Evolutionary conservation across 2,888 invertebrate species (phyloP).

Genomic region (Apamea epomidion): DNA sequence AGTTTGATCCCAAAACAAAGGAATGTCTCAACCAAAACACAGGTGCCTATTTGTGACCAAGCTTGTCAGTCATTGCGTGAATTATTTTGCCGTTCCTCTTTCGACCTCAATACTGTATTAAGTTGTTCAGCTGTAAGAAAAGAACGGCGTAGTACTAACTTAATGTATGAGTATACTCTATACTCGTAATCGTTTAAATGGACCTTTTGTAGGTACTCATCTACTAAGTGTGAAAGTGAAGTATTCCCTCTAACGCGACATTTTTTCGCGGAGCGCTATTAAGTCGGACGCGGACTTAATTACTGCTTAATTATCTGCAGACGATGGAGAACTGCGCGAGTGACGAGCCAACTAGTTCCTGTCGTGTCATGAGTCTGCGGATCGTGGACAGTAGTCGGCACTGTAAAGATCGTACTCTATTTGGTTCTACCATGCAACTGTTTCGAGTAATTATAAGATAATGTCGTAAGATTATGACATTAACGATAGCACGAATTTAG

Average conservation of each 20-base stretch:
- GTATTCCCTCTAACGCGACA: conserved; percentile 13
- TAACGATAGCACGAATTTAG: background rate
- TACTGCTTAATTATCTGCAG: conserved; percentile 42
- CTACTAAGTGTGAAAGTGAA: background rate
- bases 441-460: background rate
- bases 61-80: background rate
- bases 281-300: conserved; percentile 40
- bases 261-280: conserved; percentile 26
- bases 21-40: background rate
- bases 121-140: background rate
- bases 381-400: background rate
- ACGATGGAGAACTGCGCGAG: conserved; percentile 18
- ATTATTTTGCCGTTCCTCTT: background rate
- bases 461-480: background rate
- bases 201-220: conserved; percentile 4
- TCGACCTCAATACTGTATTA: no score
- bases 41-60: background rate
- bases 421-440: background rate
- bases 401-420: background rate
- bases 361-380: conserved; percentile 21
- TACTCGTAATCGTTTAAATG: background rate
- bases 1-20: background rate
- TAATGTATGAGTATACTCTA: background rate
- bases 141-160: background rate
- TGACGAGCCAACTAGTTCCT: conserved; percentile 5